phyloP scores from a whole-genome alignment of 2,888 invertebrate species.

The Brachylomia viminalis region DNA sequence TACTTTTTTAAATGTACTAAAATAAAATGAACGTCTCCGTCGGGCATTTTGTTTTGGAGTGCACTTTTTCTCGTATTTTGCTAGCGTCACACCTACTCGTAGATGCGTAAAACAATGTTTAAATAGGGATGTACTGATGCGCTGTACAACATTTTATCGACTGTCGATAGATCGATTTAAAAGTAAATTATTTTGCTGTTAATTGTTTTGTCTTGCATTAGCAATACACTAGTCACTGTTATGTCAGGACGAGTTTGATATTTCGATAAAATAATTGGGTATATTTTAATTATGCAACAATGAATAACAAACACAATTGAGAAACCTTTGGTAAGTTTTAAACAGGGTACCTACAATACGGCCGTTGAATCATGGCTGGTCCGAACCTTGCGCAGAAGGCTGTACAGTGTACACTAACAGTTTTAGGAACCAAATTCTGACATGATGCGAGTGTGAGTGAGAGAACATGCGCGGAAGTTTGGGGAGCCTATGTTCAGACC shows the following conservation, averaged over 20 bases:
- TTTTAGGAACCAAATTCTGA: too few relatives aligned
- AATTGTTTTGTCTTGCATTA: too few relatives aligned
- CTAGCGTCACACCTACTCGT: conserved; percentile 37
- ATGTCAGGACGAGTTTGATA: neutral
- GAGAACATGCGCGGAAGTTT: too few relatives aligned
- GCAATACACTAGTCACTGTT: too few relatives aligned
- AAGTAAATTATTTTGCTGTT: neutral
- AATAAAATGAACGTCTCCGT: conserved; percentile 54
- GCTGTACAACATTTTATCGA: conserved; percentile 7
- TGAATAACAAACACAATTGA: neutral
- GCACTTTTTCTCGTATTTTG: conserved; percentile 56
- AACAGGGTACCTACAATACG: too few relatives aligned
- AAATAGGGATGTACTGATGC: conserved; percentile 42
- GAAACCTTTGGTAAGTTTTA: neutral
- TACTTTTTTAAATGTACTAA: conserved; percentile 54
- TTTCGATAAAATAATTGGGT: neutral
- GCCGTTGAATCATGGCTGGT: too few relatives aligned
- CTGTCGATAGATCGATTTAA: conserved; percentile 20
- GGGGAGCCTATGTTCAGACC: too few relatives aligned
- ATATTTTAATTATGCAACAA: neutral
- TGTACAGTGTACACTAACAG: too few relatives aligned
- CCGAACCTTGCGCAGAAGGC: too few relatives aligned
- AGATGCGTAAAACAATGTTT: conserved; percentile 61
- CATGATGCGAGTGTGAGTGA: too few relatives aligned
- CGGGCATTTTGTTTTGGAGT: conserved; percentile 39